Base-by-base conservation (phyloP, 2,113 vertebrate species). In the Campylorhamphus procurvoides region DNA sequence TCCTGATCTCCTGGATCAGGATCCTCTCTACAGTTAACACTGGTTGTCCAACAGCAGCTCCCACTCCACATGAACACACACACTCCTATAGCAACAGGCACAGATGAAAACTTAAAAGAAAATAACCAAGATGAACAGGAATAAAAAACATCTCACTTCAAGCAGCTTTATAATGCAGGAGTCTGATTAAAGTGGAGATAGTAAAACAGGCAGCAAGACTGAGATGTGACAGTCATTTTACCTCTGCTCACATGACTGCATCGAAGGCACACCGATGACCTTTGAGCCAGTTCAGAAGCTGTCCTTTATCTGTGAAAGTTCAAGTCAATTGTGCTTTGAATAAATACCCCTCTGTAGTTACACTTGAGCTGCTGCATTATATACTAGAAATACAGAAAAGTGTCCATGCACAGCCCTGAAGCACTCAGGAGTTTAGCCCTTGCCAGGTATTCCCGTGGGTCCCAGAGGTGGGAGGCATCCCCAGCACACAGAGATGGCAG, bases 401-500 rank as follows among this genome's bases (percentile, higher is more conserved):
- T 91, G 90, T 94, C 94, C 92, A 94, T 94, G 95, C 96, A 97
- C 84, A 94, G 95, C 96, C 91, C 93, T 91, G 87, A 89, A 96
- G 93, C 93, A 82, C 64, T 76, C 27, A 37, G 4, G 83, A 95
- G 89, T 29, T 44, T 52, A 96, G 91, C 94, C 94, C 95, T 96
- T 96, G 91, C 74, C 91, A 91, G 87, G 89, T 93, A 24, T 76
- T 67, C 78, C 79, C 35, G 33, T 27, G 84, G 87, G 23, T 67
- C 44, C 44, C 84, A 79, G 91, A 59, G 50, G 87, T 66, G 2
- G 24, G 28, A 66, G 77, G 87, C 91, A 87, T 59, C 80, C 50
- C 64, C 91, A 95, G 93, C 87, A 94, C 81, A 63, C 66, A 85
- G 59, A 85, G 78, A 89, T 77, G 94, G 87, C 82, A 90, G 93